A percentile compares a stretch with the other conserved stretches of the same genome.
These are phyloP conservation scores for Nasonia giraulti DNA, from an alignment of 1,140 invertebrate species.

Conservation along the genomic window DNA sequence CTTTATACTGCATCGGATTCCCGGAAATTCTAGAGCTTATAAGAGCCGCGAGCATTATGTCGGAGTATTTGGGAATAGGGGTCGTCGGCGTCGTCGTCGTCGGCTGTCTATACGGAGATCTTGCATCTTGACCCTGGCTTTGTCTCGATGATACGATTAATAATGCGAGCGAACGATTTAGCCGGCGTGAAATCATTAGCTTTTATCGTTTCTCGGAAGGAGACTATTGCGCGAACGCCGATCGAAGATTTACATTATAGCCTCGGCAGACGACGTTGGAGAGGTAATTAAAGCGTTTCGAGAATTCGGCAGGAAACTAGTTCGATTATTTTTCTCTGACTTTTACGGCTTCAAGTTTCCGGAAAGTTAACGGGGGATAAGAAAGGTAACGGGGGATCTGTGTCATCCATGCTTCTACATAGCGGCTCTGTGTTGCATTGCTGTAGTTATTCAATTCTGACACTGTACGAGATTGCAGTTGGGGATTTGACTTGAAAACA, in stretches of 20 bases:
- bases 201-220: not conserved
- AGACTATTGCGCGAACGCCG: not conserved
- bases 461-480: too few relatives aligned
- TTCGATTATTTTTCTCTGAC: too few relatives aligned
- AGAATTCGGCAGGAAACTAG: not conserved
- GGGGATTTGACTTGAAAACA: too few relatives aligned
- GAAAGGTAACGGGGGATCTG: too few relatives aligned
- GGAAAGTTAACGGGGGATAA: too few relatives aligned
- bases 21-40: not conserved
- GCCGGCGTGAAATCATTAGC: not conserved
- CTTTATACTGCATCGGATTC: constrained; percentile 8
- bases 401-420: too few relatives aligned
- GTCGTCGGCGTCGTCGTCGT: not conserved
- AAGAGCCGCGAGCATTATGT: too few relatives aligned
- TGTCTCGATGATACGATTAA: not conserved
- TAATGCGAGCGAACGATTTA: not conserved
- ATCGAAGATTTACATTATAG: not conserved
- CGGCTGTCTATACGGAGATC: not conserved
- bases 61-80: constrained; percentile 8
- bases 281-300: not conserved
- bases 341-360: too few relatives aligned
- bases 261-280: not conserved
- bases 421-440: too few relatives aligned
- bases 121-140: not conserved
- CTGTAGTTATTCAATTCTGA: too few relatives aligned